Evolutionary conservation across 1,140 invertebrate genomes (phyloP).

Genomic region (Dufourea novaeangliae): DNA sequence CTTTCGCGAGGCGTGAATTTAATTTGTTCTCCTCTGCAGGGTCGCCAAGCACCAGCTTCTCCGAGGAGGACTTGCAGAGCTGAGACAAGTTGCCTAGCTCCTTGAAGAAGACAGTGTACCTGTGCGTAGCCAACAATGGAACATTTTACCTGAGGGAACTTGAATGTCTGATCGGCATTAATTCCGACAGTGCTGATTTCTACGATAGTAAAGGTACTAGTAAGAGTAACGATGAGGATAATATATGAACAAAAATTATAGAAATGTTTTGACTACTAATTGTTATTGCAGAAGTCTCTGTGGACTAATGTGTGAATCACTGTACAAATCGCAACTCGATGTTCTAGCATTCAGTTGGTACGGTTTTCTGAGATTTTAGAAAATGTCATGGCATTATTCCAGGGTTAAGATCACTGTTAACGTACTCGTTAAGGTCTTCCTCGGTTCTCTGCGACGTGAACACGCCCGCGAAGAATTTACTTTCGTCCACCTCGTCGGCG

Average conservation of each 20-base stretch:
- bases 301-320: no score
- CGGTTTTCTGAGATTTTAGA: no score
- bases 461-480: conserved; percentile 75
- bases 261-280: no score
- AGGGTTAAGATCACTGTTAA: not conserved
- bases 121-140: conserved; percentile 79
- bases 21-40: conserved; percentile 49
- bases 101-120: conserved; percentile 83
- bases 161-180: not conserved
- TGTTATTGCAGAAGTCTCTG: no score
- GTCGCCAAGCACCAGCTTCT: conserved; percentile 2
- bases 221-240: no score
- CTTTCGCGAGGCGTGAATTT: not conserved
- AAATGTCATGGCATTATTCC: no score
- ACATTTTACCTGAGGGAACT: not conserved
- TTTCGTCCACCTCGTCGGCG: conserved; percentile 72
- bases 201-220: no score
- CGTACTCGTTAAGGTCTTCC: conserved; percentile 72
- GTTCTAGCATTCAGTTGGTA: no score
- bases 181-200: no score
- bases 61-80: conserved; percentile 9
- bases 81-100: conserved; percentile 82
- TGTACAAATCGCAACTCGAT: no score
- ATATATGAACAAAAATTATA: no score
- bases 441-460: conserved; percentile 74